phyloP scores from a whole-genome alignment of 2,888 invertebrate genomes.

The Noctuana brunneofusca region DNA sequence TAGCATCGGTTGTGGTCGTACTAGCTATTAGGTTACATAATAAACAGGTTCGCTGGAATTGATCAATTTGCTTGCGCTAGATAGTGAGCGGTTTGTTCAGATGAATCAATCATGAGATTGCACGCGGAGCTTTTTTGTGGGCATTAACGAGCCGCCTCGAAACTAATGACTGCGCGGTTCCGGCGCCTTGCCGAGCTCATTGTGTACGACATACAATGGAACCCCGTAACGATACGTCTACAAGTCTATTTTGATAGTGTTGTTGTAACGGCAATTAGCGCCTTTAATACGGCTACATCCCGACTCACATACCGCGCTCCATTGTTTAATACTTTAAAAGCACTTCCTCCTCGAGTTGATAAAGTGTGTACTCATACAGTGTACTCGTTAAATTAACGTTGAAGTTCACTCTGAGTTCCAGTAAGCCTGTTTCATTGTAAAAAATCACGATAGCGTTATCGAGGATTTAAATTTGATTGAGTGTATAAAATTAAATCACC shows the following conservation, averaged over 20 bases:
- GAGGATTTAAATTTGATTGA: conserved; percentile 70
- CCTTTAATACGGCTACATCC: conserved; percentile 49
- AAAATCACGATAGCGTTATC: conserved; percentile 50
- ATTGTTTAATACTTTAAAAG: conserved; percentile 22
- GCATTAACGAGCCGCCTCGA: conserved; percentile 59
- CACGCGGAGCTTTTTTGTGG: conserved; percentile 62
- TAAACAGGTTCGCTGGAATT: conserved; percentile 63
- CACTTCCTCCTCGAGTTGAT: conserved; percentile 17
- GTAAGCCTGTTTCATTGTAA: conserved; percentile 2
- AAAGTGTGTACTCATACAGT: background rate
- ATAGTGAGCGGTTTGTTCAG: conserved; percentile 62
- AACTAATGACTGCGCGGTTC: conserved; percentile 65
- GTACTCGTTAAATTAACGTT: conserved; percentile 22
- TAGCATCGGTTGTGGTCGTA: conserved; percentile 48
- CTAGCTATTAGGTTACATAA: conserved; percentile 52
- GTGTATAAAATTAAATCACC: conserved; percentile 54
- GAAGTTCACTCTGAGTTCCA: conserved; percentile 1
- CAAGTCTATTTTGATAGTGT: conserved; percentile 60
- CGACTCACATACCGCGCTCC: conserved; percentile 14
- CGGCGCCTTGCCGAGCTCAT: conserved; percentile 49
- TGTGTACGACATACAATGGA: conserved; percentile 57
- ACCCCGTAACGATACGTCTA: conserved; percentile 54
- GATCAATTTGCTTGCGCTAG: conserved; percentile 68
- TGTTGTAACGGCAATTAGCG: conserved; percentile 65
- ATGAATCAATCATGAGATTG: conserved; percentile 69